Evolutionary conservation across 2,797 vertebrate species (phyloP), one percentile per base, ranked within the genome.

Genomic region (Melanotaenia pygmaea): DNA sequence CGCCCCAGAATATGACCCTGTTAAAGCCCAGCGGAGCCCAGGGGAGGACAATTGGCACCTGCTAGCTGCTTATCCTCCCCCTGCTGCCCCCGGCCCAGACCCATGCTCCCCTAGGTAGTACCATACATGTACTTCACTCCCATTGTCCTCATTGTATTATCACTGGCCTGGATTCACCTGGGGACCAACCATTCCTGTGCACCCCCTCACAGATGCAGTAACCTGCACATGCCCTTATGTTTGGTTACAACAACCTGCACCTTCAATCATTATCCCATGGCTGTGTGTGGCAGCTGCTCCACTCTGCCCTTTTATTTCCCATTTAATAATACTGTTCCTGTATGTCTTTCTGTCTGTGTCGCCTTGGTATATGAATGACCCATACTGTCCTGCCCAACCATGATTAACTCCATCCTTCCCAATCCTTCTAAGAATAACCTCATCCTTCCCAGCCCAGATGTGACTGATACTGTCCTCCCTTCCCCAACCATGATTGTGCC

Each of bases 1-100:
- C 97, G 91, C 96, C 96, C 96, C 97, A 98, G 96, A 96, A 97
- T 94, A 95, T 97, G 96, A 97, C 96, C 94, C 96, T 99, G 96
- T 97, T 99, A 96, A 97, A 97, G 89, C 81, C 92, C 95, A 95
- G 95, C 93, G 96, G 95, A 96, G 95, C 96, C 96, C 96, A 97
- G 95, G 96, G 96, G 96, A 97, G 96, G 96, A 97, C 96, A 96
- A 94, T 96, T 94, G 96, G 96, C 96, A 95, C 94, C 96, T 97
- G 95, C 96, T 98, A 98, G 96, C 95, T 94, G 94, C 95, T 94
- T 94, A 94, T 94, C 92, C 95, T 96, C 88, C 92, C 91, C 91
- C 88, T 84, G 83, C 88, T 75, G 81, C 80, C 88, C 85, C 88
- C 85, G 81, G 88, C 86, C 90, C 88, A 90, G 89, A 83, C 85